Evolutionary conservation across 2,113 vertebrate genomes (phyloP).

Genomic region (Egretta garzetta): DNA sequence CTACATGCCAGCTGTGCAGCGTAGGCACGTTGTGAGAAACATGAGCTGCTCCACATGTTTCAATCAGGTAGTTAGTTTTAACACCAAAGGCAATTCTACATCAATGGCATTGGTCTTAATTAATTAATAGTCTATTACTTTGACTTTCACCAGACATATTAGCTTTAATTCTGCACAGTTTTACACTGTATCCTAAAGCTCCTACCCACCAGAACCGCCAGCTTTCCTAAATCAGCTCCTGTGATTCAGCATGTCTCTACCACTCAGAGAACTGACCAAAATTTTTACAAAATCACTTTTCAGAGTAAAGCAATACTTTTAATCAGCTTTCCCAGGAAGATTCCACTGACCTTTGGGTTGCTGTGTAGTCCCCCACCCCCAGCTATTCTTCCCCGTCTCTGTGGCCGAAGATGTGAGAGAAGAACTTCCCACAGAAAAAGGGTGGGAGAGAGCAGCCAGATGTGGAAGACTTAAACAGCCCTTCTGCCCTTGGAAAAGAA

Average conservation of each 20-base stretch:
- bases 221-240: background rate
- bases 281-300: background rate
- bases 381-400: constrained; percentile 50
- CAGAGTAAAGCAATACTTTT: background rate
- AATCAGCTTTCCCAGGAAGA: constrained; percentile 58
- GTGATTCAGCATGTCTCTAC: background rate
- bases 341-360: constrained; percentile 48
- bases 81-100: background rate
- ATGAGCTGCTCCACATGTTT: background rate
- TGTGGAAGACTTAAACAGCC: constrained; percentile 56
- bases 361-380: background rate
- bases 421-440: constrained; percentile 69
- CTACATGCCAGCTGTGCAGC: background rate
- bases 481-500: constrained; percentile 46
- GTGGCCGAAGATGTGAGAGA: background rate
- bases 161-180: background rate
- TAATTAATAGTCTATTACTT: background rate
- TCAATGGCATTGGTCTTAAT: background rate
- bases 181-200: background rate
- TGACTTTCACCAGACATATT: background rate
- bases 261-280: background rate
- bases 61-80: background rate
- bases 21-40: background rate
- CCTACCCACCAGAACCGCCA: background rate
- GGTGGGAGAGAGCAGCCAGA: constrained; percentile 60